Evolutionary conservation across 2,888 invertebrate species (phyloP).

Genomic region (Netelia virgata): DNA sequence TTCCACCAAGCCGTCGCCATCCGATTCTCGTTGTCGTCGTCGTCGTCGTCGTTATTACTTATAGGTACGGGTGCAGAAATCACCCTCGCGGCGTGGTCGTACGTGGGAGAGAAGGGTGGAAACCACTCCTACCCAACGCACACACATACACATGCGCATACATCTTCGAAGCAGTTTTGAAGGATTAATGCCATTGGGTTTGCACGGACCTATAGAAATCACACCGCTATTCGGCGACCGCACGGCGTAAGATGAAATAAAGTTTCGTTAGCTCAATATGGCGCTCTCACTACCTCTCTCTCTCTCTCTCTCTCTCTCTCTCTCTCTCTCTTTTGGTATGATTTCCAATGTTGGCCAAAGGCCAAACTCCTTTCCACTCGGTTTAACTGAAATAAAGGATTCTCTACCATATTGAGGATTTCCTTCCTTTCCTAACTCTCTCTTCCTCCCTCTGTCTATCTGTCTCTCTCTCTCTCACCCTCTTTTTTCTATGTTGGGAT

Average conservation of each 20-base stretch:
- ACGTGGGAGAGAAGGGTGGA: neutral
- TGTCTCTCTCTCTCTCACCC: neutral
- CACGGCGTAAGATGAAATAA: conserved; percentile 71
- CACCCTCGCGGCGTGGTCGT: conserved; percentile 10
- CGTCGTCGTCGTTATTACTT: conserved; percentile 47
- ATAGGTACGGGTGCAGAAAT: conserved; percentile 32
- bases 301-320: no score
- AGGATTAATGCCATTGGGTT: conserved; percentile 61
- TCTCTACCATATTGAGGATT: conserved; percentile 77
- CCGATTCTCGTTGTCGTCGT: conserved; percentile 53
- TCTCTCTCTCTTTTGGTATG: conserved; percentile 68
- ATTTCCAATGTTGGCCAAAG: conserved; percentile 77
- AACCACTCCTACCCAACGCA: neutral
- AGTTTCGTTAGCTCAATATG: conserved; percentile 79
- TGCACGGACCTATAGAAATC: conserved; percentile 42
- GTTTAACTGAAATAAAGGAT: conserved; percentile 81
- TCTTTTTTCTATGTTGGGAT: conserved; percentile 5
- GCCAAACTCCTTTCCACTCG: conserved; percentile 77
- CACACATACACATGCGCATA: conserved; percentile 33
- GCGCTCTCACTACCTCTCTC: conserved; percentile 48
- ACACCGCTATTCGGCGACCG: conserved; percentile 40
- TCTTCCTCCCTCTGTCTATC: neutral
- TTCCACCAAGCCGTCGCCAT: conserved; percentile 3
- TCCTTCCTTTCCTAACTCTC: conserved; percentile 47
- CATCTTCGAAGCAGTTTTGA: conserved; percentile 56